A percentile compares a stretch with the other conserved stretches of the same genome.
phyloP scores from a whole-genome alignment of 2,888 invertebrate genomes.

The Apodemia duryi region DNA sequence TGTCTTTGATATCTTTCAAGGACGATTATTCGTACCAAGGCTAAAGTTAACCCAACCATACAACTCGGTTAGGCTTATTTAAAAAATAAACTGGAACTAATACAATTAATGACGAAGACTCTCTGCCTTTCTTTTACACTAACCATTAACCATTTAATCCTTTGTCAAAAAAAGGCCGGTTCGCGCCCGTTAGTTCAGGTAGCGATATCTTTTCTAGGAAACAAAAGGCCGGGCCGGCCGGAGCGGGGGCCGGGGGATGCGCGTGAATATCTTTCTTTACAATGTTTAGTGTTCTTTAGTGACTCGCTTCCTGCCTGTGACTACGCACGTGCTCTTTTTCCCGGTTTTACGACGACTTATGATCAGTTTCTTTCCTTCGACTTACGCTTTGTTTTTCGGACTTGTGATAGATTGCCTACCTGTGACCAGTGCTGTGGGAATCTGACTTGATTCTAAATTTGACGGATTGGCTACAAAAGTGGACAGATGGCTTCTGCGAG shows the following conservation, averaged over 20 bases:
- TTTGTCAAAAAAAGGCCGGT: slow-evolving; percentile 8
- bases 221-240: no score
- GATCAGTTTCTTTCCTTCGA: no score
- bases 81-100: slow-evolving; percentile 7
- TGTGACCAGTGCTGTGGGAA: slow-evolving; percentile 15
- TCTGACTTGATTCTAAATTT: slow-evolving; percentile 10
- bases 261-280: no score
- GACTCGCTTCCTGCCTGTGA: no score
- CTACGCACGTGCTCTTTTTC: no score
- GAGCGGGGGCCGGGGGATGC: not conserved
- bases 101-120: slow-evolving; percentile 6
- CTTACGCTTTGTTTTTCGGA: not conserved
- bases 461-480: slow-evolving; percentile 14
- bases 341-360: no score
- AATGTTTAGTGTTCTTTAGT: no score
- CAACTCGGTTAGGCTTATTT: slow-evolving; percentile 5
- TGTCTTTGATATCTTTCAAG: no score
- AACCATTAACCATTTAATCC: not conserved
- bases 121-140: slow-evolving; percentile 5
- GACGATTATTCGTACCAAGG: slow-evolving; percentile 2
- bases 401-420: slow-evolving; percentile 12
- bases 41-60: slow-evolving; percentile 13
- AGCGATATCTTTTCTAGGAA: not conserved
- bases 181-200: not conserved
- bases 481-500: slow-evolving; percentile 14